A percentile compares a stretch with the other conserved stretches of the same genome.
Conservation (phyloP, 2,113 vertebrate species). For the Chaenocephalus aceratus region DNA sequence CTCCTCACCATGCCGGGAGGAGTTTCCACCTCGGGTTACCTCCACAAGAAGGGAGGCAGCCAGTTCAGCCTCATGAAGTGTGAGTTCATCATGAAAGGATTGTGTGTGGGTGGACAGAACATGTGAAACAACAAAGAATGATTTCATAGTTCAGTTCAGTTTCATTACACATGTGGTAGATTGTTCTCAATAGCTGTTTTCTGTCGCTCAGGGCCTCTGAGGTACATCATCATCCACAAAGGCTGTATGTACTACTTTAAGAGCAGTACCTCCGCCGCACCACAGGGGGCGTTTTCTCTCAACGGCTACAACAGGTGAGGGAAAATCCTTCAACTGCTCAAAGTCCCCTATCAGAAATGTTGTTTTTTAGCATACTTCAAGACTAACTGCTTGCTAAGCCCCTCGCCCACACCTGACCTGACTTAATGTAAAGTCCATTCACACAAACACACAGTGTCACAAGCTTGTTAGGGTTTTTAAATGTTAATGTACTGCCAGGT, state of each 20-base stretch:
- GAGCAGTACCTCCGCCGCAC: conserved; percentile 92
- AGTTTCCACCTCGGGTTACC: conserved; percentile 90
- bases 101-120: neutral
- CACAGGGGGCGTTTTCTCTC: conserved; percentile 97
- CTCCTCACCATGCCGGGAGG: conserved; percentile 98
- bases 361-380: neutral
- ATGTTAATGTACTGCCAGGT: neutral
- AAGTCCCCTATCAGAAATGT: neutral
- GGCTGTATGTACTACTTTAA: conserved; percentile 98
- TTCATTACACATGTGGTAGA: neutral
- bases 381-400: neutral
- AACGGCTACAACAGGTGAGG: conserved; percentile 97
- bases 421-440: neutral
- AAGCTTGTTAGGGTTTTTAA: neutral
- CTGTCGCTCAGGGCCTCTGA: conserved; percentile 89
- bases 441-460: neutral
- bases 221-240: conserved; percentile 94
- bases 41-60: conserved; percentile 98
- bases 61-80: conserved; percentile 95
- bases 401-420: neutral
- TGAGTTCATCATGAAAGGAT: conserved; percentile 79
- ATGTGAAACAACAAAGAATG: neutral
- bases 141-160: neutral
- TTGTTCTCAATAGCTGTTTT: neutral
- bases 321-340: neutral